Conservation (phyloP, 1,140 invertebrate species). For the Ephestia elutella region DNA sequence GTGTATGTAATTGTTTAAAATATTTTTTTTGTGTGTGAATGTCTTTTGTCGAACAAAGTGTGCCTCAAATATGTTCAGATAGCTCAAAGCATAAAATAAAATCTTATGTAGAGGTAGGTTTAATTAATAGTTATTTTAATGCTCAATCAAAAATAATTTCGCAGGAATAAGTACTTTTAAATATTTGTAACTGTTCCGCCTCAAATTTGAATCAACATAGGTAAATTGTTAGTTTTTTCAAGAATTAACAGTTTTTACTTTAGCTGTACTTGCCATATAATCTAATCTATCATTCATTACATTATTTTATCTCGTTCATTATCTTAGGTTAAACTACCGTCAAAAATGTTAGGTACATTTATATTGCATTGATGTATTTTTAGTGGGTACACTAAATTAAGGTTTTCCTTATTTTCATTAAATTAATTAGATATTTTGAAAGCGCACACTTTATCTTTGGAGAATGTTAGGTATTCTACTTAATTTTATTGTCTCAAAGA, state of each 20-base stretch:
- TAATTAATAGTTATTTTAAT: not conserved
- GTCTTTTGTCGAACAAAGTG: slow-evolving; percentile 3
- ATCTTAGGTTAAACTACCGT: no score
- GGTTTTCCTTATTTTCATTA: no score
- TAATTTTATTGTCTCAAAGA: not conserved
- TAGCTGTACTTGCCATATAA: not conserved
- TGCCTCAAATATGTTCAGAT: not conserved
- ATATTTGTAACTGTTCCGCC: slow-evolving; percentile 6
- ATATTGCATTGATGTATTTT: no score
- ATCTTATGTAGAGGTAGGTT: not conserved
- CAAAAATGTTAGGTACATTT: no score
- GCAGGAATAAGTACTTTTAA: no score
- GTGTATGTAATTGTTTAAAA: slow-evolving; percentile 1
- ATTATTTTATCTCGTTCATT: no score
- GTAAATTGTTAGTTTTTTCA: not conserved
- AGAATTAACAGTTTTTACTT: not conserved
- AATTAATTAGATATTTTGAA: not conserved
- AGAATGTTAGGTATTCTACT: not conserved
- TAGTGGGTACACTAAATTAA: no score
- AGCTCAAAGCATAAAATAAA: not conserved
- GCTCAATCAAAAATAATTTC: not conserved
- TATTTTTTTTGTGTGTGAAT: not conserved
- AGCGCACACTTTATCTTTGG: not conserved
- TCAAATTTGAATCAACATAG: not conserved
- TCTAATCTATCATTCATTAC: not conserved